Percentiles rank a stretch among this genome's conserved stretches.
Conservation (phyloP, 2,113 vertebrate genomes). For the Equus quagga region DNA sequence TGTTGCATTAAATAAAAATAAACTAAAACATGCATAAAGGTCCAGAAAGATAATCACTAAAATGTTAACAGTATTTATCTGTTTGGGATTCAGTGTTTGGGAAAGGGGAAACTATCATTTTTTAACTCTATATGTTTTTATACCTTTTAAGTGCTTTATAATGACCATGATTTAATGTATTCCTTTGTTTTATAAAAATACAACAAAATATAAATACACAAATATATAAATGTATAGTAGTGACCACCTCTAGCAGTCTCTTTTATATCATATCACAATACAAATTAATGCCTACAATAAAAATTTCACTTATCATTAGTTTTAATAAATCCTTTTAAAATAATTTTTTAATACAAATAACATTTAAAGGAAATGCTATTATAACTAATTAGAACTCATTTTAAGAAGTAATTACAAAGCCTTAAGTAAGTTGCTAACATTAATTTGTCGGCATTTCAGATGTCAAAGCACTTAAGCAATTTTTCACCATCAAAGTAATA, state of each 20-base stretch:
- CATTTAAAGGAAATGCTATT: constrained; percentile 11
- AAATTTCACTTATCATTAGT: background rate
- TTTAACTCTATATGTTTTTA: background rate
- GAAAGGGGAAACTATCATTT: background rate
- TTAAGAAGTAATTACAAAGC: constrained; percentile 6
- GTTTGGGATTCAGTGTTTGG: background rate
- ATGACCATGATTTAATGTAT: background rate
- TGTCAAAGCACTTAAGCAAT: background rate
- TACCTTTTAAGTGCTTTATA: background rate
- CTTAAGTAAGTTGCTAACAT: background rate
- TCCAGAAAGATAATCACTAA: background rate
- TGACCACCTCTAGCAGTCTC: background rate
- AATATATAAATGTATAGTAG: background rate
- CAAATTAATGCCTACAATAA: background rate
- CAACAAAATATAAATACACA: background rate
- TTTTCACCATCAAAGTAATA: background rate
- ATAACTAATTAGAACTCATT: background rate
- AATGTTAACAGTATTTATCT: background rate
- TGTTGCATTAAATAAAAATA: background rate
- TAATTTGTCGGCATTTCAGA: background rate
- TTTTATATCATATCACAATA: background rate
- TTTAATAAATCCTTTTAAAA: background rate
- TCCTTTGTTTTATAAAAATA: background rate
- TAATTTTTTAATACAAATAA: background rate
- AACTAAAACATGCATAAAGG: background rate